Evolutionary conservation across 2,888 invertebrate species (phyloP).

Genomic region (Bombylius discolor): DNA sequence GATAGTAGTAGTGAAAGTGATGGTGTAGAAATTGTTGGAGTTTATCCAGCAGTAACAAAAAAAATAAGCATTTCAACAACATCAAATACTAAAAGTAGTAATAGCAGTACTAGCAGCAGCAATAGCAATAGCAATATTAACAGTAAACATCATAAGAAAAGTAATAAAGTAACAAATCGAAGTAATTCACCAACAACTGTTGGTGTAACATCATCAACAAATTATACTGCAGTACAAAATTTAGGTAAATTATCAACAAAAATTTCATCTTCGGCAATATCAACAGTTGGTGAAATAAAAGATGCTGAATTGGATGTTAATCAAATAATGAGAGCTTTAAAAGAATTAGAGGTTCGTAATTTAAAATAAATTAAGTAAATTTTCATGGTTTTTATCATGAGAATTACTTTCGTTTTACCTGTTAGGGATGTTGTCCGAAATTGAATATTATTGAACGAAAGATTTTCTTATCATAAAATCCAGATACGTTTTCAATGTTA

Average conservation of each 20-base stretch:
- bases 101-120: conserved; percentile 5
- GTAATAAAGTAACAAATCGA: too few relatives aligned
- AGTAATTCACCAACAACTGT: not conserved
- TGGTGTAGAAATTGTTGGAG: conserved; percentile 33
- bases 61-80: not conserved
- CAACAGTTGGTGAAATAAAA: not conserved
- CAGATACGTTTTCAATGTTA: not conserved
- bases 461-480: too few relatives aligned
- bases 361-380: not conserved
- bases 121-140: conserved; percentile 4
- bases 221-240: not conserved
- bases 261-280: not conserved
- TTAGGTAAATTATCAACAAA: not conserved
- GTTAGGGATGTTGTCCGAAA: too few relatives aligned
- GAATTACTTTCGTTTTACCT: too few relatives aligned
- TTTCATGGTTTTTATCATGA: too few relatives aligned
- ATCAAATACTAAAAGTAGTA: conserved; percentile 7
- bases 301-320: conserved; percentile 31
- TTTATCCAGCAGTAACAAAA: conserved; percentile 22
- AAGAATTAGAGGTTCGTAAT: conserved; percentile 32
- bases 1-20: conserved; percentile 34
- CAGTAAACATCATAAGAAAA: not conserved
- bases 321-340: conserved; percentile 38
- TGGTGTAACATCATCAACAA: not conserved
- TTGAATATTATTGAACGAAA: too few relatives aligned